A percentile compares a stretch with the other conserved stretches of the same genome.
Evolutionary conservation across 2,888 invertebrate genomes (phyloP).

Genomic region (Cepaea hortensis): DNA sequence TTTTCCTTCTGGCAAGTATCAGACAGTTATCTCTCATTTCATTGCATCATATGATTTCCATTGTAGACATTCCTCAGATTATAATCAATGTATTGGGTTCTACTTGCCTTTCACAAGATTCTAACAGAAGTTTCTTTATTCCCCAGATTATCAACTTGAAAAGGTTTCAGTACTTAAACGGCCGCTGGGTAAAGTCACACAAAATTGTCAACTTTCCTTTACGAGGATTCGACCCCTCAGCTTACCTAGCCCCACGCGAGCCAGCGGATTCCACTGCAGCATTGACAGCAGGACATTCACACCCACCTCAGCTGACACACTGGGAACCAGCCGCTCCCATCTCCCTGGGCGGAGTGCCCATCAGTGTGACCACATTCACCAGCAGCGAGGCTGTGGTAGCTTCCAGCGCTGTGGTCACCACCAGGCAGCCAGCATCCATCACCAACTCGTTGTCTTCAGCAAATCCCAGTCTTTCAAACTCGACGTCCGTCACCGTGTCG

Average conservation of each 20-base stretch:
- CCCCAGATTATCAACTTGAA: conserved; percentile 92
- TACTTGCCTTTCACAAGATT: too few species aligned
- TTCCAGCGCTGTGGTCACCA: too few species aligned
- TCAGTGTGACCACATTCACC: background rate
- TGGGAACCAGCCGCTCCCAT: background rate
- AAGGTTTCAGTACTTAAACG: conserved; percentile 92
- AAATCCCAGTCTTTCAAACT: conserved; percentile 34
- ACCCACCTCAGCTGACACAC: background rate
- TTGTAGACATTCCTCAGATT: too few species aligned
- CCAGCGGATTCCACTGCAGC: conserved; percentile 30
- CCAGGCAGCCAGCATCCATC: background rate
- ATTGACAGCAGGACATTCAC: background rate
- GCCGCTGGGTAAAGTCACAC: conserved; percentile 95
- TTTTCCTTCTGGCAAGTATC: too few species aligned
- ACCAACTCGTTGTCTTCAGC: background rate
- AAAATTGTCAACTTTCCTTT: conserved; percentile 93
- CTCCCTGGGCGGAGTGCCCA: background rate
- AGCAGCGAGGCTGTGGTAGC: background rate
- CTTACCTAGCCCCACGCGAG: conserved; percentile 83
- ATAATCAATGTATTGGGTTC: too few species aligned
- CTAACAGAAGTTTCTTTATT: background rate
- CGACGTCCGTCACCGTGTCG: conserved; percentile 4
- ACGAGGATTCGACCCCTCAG: conserved; percentile 89
- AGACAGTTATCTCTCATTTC: too few species aligned
- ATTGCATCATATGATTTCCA: too few species aligned